Base-by-base conservation (phyloP, 2,888 invertebrate genomes). In the Azorinus chamasolen region DNA sequence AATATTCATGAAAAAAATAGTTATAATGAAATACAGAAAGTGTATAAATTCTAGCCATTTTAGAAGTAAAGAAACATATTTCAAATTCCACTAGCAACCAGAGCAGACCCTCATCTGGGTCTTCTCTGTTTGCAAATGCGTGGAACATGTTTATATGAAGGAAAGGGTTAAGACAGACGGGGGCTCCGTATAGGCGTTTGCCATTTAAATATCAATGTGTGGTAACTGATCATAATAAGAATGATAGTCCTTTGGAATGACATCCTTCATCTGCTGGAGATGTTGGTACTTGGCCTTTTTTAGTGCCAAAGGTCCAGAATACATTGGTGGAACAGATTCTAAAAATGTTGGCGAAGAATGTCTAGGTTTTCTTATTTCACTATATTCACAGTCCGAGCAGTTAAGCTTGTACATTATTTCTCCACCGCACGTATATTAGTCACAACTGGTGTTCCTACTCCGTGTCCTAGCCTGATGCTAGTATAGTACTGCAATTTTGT, bases 371-470 rank as follows among this genome's bases (percentile, higher is more conserved):
- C 20, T 41, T 20, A 65, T 27, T 55, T n/a, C 54, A 6, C n/a
- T 18, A 18, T 18, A 65, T 3, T 39, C 54, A n/a, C 18, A 24
- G 20, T 64, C 64, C 16, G 53, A 41, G 39, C 54, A 46, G 22
- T 65, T 43, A 2, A 65, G 45, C 37, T 48, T 66, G 27, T 57
- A 66, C 24, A 37, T 2, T 22, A 66, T 66, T 1, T 58, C 24
- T 6, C 69, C 69, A 45, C 64, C 54, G 8, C 55, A 63, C 63
- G 5, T n/a, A n/a, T n/a, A n/a, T n/a, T n/a, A n/a, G n/a, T n/a
- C n/a, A n/a, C n/a, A n/a, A n/a, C n/a, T n/a, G 78, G 72, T 12
- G 59, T 25, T 18, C 63, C 73, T 14, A 41, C 57, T 12, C 43
- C 27, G 27, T 32, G 20, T 8, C 77, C 68, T 18, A 62, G 73